phyloP scores from a whole-genome alignment of 2,113 vertebrate species.

The Chelonoidis abingdonii region DNA sequence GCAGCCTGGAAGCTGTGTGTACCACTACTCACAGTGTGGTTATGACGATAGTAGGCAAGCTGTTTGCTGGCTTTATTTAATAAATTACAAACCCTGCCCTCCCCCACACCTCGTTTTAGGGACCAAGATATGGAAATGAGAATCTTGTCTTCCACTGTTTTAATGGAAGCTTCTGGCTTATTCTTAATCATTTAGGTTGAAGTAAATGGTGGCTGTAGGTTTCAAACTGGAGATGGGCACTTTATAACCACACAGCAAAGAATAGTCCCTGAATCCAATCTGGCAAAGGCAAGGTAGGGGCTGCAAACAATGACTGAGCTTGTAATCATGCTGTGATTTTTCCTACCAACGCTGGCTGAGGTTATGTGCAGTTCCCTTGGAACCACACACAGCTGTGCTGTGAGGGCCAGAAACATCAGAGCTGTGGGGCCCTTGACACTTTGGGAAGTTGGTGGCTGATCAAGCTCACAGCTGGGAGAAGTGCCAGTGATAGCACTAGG shows the following conservation, averaged over 20 bases:
- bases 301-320: background rate
- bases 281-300: background rate
- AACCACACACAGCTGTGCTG: background rate
- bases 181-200: background rate
- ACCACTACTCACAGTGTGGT: fast-evolving
- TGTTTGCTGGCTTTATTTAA: background rate
- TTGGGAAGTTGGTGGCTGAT: fast-evolving
- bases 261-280: background rate
- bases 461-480: background rate
- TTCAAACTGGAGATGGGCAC: fast-evolving
- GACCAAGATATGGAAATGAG: background rate
- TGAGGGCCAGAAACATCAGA: background rate
- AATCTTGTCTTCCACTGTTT: background rate
- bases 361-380: fast-evolving
- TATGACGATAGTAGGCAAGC: background rate
- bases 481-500: too few relatives aligned
- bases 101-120: background rate
- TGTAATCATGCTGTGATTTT: fast-evolving
- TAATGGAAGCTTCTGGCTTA: background rate
- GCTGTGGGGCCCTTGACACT: background rate
- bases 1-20: fast-evolving
- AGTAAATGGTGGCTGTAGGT: background rate
- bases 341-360: background rate
- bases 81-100: background rate
- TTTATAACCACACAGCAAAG: fast-evolving